A percentile compares a stretch with the other conserved stretches of the same genome.
These are phyloP conservation scores for Drosophila miranda DNA, from an alignment of 1,140 invertebrate species.

Conservation along the genomic window DNA sequence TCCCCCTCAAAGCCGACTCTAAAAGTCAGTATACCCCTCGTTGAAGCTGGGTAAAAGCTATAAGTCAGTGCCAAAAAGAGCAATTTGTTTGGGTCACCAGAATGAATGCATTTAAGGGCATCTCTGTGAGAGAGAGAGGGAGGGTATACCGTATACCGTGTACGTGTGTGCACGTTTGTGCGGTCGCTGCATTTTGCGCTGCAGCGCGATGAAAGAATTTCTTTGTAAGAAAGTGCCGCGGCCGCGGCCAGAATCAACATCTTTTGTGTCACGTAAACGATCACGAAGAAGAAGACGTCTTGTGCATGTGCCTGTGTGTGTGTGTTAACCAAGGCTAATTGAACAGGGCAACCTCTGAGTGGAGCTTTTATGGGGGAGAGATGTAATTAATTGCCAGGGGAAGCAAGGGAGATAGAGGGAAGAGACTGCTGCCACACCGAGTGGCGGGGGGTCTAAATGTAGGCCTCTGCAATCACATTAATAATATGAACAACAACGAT, in stretches of 20 bases:
- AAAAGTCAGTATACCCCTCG: no score
- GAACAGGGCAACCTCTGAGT: constrained; percentile 33
- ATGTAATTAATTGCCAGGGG: constrained; percentile 40
- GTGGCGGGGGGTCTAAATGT: constrained; percentile 28
- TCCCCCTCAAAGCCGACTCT: no score
- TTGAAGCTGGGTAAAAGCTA: neutral
- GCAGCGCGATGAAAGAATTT: constrained; percentile 49
- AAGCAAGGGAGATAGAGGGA: constrained; percentile 9
- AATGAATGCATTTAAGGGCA: constrained; percentile 10
- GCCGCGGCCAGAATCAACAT: constrained; percentile 43
- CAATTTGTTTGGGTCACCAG: constrained; percentile 16
- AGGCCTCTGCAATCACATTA: constrained; percentile 41
- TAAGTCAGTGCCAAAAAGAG: constrained; percentile 13
- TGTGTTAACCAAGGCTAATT: constrained; percentile 48
- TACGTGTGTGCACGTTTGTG: constrained; percentile 52
- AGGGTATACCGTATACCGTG: constrained; percentile 6
- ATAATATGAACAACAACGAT: constrained; percentile 28
- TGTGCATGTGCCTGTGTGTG: neutral
- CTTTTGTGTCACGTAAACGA: constrained; percentile 59
- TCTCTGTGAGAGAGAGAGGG: neutral
- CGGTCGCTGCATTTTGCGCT: constrained; percentile 39
- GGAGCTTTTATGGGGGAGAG: no score
- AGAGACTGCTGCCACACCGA: constrained; percentile 2
- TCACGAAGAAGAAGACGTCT: constrained; percentile 11
- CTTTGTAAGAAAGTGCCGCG: constrained; percentile 53